Evolutionary conservation across 2,113 vertebrate genomes (phyloP), one percentile per base, ranked within the genome.

Genomic region (Apodemus sylvaticus): DNA sequence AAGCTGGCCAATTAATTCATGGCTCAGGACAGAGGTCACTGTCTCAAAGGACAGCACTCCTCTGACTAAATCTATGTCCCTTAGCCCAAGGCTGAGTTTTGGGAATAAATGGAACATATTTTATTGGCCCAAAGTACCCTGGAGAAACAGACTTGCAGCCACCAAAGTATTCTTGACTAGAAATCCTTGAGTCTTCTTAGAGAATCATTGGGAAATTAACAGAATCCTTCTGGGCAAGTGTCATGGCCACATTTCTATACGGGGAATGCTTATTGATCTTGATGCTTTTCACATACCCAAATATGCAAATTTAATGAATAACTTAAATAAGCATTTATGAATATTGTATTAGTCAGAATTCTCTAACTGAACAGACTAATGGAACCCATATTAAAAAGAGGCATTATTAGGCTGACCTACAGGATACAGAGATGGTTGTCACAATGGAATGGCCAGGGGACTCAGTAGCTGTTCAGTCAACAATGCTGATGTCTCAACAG

Each of bases 291-390:
- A 64, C 53, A 62, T 58, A 70, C 36, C n/a, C 66, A 71, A 39
- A 90, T 92, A 53, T 82, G 45, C 88, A 96, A 78, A 95, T 94
- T 83, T 94, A 90, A 93, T 20, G n/a, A 82, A 36, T n/a, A 64
- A n/a, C 64, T 74, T 79, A 92, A 90, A 78, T 60, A 79, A 53
- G 29, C 19, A n/a, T 19, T 87, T 91, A 55, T 55, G 1, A 2
- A 36, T 79, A 73, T 79, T 22, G 2, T 55, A 12, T 79, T 79
- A 36, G 77, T 79, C 51, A 53, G 77, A 51, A 55, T 73, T 73
- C 77, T 79, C 31, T 55, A 55, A 81, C 22, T n/a, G 34, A 81
- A n/a, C 51, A 55, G 5, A n/a, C 78, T 55, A 53, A n/a, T 55
- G 1, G 20, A 9, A 42, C 71, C n/a, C 34, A 81, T n/a, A 55